Conservation (phyloP, 2,888 invertebrate species). For the Ichneumoninae sp. region DNA sequence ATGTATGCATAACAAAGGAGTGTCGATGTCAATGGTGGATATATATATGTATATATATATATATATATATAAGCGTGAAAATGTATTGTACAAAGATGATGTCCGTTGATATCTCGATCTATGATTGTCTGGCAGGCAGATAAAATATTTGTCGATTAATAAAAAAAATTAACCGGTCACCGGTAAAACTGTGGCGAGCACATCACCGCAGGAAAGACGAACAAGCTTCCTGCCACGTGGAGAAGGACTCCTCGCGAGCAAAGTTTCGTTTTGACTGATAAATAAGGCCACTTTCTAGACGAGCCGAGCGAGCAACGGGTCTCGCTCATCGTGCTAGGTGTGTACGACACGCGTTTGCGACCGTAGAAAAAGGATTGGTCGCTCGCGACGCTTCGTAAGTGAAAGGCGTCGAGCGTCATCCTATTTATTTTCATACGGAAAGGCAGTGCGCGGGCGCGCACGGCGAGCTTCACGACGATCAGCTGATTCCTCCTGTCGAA, state of each 20-base stretch:
- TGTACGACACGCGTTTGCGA: background rate
- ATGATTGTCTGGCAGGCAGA: background rate
- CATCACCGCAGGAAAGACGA: slow-evolving; percentile 1
- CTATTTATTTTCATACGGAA: slow-evolving; percentile 24
- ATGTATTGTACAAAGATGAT: background rate
- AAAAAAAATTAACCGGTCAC: slow-evolving; percentile 1
- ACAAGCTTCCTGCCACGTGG: slow-evolving; percentile 17
- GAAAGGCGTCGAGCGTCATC: slow-evolving; percentile 57
- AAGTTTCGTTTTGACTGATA: slow-evolving; percentile 40
- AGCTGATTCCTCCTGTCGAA: slow-evolving; percentile 35
- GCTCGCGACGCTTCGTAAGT: slow-evolving; percentile 43
- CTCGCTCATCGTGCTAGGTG: slow-evolving; percentile 49
- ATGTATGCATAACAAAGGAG: background rate
- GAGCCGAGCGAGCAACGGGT: slow-evolving; percentile 35
- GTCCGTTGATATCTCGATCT: background rate
- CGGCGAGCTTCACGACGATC: slow-evolving; percentile 1
- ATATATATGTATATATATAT: background rate
- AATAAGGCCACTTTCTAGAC: slow-evolving; percentile 61
- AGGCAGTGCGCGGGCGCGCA: slow-evolving; percentile 19
- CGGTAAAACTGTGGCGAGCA: background rate
- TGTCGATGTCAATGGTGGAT: background rate
- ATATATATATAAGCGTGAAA: background rate
- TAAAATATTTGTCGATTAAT: background rate
- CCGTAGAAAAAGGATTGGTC: slow-evolving; percentile 17
- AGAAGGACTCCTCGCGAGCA: slow-evolving; percentile 16